Evolutionary conservation across 2,888 invertebrate species (phyloP), one percentile per base, ranked within the genome.

Genomic region (Polydrusus cervinus): DNA sequence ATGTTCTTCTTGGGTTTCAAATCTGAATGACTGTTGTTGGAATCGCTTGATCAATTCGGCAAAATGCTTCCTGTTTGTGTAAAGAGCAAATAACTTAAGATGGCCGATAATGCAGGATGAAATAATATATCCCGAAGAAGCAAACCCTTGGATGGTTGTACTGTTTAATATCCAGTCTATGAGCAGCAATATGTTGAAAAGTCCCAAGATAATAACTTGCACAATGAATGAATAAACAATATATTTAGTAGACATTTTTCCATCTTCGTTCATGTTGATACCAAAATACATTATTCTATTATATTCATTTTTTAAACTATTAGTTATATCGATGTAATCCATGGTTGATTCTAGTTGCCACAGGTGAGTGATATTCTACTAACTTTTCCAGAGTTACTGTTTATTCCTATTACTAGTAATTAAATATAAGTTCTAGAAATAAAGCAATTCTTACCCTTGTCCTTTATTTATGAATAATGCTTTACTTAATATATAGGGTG

Each of bases 101-200:
- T 61, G 47, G 8, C 43, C 49, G 7, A 49, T 49, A 0, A 57
- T 13, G 16, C 61, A 47, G 9, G 43, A 14, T 45, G 57, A 13
- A 3, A 70, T 47, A 13, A 70, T 16, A 13, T 70, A 62, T 1
- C 70, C 57, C 10, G 61, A 16, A 5, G 47, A 49, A 13, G 70
- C 62, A 25, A 70, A 70, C 0, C 47, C 49, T 34, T 62, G 14
- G 2, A 70, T 10, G 11, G 30, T 51, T 7, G 34, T 70, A 45
- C 51, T 62, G 49, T 25, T n/a, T 11, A 61, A 13, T 30, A 70
- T 49, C 70, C 70, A 70, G 11, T 70, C 57, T 0, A 16, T 40
- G 8, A 61, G 6, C 9, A 16, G 20, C 6, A 62, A 13, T 7
- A 62, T 30, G 43, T 62, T 70, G 5, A 49, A 57, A 13, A 49